A percentile compares a stretch with the other conserved stretches of the same genome.
phyloP scores from a whole-genome alignment of 2,888 invertebrate genomes.

The Meghimatium bilineatum region DNA sequence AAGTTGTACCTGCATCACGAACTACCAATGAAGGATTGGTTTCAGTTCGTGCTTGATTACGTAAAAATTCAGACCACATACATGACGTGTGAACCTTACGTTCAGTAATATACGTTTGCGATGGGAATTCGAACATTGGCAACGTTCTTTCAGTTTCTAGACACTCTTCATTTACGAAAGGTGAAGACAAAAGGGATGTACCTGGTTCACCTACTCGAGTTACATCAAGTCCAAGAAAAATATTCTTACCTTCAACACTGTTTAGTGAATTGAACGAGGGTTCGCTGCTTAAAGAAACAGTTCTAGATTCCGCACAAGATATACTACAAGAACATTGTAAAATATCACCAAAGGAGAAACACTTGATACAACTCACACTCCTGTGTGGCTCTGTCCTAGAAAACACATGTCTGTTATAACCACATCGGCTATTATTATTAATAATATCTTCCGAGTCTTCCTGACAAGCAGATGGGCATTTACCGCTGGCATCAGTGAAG shows the following conservation, averaged over 20 bases:
- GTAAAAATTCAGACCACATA: background rate
- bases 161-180: background rate
- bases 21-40: background rate
- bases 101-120: no score
- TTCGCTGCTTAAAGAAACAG: background rate
- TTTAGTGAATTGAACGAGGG: background rate
- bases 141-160: background rate
- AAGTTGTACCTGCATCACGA: no score
- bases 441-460: background rate
- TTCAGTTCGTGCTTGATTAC: background rate
- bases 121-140: background rate
- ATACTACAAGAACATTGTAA: constrained; percentile 1
- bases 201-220: background rate
- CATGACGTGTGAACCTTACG: no score
- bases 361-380: background rate
- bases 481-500: no score
- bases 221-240: no score
- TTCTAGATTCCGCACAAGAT: background rate
- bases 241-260: background rate
- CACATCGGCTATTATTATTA: background rate
- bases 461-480: background rate
- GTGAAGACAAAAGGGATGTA: background rate
- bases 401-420: background rate
- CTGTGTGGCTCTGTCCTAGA: background rate
- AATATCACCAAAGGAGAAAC: background rate